Base-by-base conservation (phyloP, 2,888 invertebrate species). In the Chaetoderma sp. region DNA sequence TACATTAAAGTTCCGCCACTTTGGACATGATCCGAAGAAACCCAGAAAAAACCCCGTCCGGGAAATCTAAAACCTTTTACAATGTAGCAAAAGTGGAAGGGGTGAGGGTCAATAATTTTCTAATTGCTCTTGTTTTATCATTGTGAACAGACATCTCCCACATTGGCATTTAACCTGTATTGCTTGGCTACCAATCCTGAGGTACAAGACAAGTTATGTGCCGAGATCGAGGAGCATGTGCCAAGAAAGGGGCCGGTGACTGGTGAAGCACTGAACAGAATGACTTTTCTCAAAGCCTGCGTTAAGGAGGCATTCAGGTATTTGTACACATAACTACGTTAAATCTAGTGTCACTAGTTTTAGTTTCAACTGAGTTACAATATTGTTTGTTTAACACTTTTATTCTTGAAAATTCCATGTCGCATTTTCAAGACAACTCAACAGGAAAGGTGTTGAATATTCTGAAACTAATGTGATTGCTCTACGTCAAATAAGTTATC, bases 221-320 rank as follows among this genome's bases (percentile, higher is more conserved):
- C 89, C 50, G 95, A 96, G 87, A 87, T 83, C 36, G 30, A 59
- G 49, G 54, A 70, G 52, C 68, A 76, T 58, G 39, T 93, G 0
- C 91, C 77, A 30, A 71, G 76, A 13, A 65, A 73, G 5, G 64
- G 68, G 25, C 75, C 80, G 25, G 75, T 88, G 23, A 85, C 91
- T 0, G 81, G 89, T 1, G 90, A 91, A 39, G 86, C 89, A 1
- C 81, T 92, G 54, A 86, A 88, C 25, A 89, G 91, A 60, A 92
- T 94, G 16, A 86, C 88, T 0, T 96, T 93, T 80, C 88, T 93
- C 0, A 92, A 93, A 81, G 92, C 93, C 45, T 92, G 73, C 87
- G 78, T 96, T 1, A 96, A 95, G 83, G 97, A 97, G 86, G 74
- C 80, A 6, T 80, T 83, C 69, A 80, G 83, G 83, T 83, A n/a